Evolutionary conservation across 2,797 vertebrate species (phyloP), one percentile per base, ranked within the genome.

Genomic region (Limnodromus scolopaceus): DNA sequence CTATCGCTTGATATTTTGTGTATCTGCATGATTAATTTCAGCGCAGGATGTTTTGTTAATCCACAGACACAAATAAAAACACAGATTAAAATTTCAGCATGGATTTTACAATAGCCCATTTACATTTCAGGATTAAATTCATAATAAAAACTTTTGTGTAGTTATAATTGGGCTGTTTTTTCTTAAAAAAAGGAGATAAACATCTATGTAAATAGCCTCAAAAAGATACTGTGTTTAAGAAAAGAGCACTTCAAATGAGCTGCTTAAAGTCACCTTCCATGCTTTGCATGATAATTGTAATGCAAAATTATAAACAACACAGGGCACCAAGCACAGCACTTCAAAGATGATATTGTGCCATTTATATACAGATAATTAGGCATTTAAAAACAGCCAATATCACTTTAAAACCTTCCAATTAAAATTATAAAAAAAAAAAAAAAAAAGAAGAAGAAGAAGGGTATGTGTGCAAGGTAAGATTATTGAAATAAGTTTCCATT

Each of bases 81-180:
- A 70, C 66, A 98, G 96, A 97, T 97, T 92, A 97, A 96, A 97
- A 92, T 97, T 98, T 95, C 97, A 96, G 77, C 74, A 84, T 84
- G 81, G 87, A 88, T 95, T 97, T 97, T 96, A 95, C 83, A 89
- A 84, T 80, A 85, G 74, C 65, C 87, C 80, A 95, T 98, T 98
- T 97, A 96, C 80, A 84, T 97, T 97, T 98, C 95, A 96, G 95
- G 95, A 97, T 97, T 96, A 97, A 97, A 96, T 71, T 38, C 57
- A 36, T 92, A 96, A 95, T 96, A 97, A 97, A 98, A 98, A 98
- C 93, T 98, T 98, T 92, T 89, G 87, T 97, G 84, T 93, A 84
- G 92, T 96, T 98, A 97, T 98, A 98, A 98, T 97, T 97, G 96
- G 96, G 57, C 94, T 96, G 90, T 92, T 96, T 98, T 97, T 97